Base-by-base conservation (phyloP, 2,888 invertebrate species). In the Ophraella communa region DNA sequence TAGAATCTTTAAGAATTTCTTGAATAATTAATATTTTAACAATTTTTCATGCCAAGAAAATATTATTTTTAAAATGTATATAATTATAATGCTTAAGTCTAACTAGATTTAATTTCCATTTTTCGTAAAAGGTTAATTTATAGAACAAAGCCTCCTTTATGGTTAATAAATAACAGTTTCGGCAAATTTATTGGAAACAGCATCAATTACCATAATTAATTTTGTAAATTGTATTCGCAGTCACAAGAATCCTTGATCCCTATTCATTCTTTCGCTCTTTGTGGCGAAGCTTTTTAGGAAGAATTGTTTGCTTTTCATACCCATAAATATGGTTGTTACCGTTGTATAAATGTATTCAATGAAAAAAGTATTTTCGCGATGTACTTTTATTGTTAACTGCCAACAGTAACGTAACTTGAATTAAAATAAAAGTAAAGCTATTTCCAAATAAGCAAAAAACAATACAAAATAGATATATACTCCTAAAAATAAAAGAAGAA, bases 261-360 rank as follows among this genome's bases (percentile, higher is more conserved):
- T 44, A 24, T 60, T 53, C 60, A 52, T 44, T 53, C 52, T 18
- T 51, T 27, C 27, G 49, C 27, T 27, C 7, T 51, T 30, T 30
- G n/a, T 51, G 17, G 23, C 49, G 0, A 4, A 51, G 24, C 44
- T 60, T 60, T 60, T 60, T 60, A 60, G n/a, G 52, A 27, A 51
- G 24, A 17, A 51, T 52, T 60, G 60, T 60, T 60, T 60, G 52
- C 52, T 52, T 60, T 60, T 53, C 52, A 60, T 60, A 60, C 52
- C 52, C 60, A 60, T 52, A 60, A 60, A 60, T 42, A 60, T 60
- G 52, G 60, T 30, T 60, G 53, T 60, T 60, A 60, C 60, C 60
- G 52, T 27, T 53, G 33, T 60, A 51, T 59, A 24, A 59, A 42
- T 59, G 52, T 60, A 52, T 59, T 44, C 59, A 59, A 51, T 59